Base-by-base conservation (phyloP, 92 coral and sea anemone genomes). In the Ricordea florida region DNA sequence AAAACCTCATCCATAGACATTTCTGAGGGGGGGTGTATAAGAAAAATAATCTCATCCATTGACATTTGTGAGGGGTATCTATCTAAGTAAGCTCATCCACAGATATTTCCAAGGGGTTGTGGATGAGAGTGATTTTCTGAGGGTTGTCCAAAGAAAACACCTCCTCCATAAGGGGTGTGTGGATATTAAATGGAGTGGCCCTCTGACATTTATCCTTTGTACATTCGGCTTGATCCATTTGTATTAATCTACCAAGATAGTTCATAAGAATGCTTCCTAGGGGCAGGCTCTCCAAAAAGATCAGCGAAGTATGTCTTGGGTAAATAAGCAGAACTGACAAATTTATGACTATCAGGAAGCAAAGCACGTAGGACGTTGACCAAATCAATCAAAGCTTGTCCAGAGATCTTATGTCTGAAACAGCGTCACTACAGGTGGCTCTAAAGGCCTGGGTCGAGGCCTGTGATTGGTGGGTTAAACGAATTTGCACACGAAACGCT, bases 231-330 rank as follows among this genome's bases (percentile, higher is more conserved):
- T 72, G 23, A 24, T 43, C 46, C 22, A 33, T 36, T 6, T n/a
- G 56, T 7, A 70, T 80, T n/a, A n/a, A n/a, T 44, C 48, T 43
- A 30, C 79, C 87, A 32, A 82, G 70, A 45, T 78, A 76, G 68
- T 35, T 76, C 10, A 62, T 84, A 78, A 37, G 64, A 37, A 32
- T 71, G 86, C 65, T 69, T 84, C 41, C 18, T 78, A 0, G 85
- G 89, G 7, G 58, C 22, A 24, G 89, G 79, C 44, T 84, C 89
- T 32, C 66, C 79, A 67, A 84, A 84, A 21, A 76, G 60, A 70
- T 69, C 73, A 52, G 75, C 57, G 51, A 78, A 84, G 66, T 69
- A 78, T 42, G 77, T 84, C 74, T 68, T 84, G 23, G 78, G 67
- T 41, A 84, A 29, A 59, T 68, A 59, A n/a, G 79, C 80, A 38